Conservation (phyloP, 2,113 vertebrate genomes). For the Anhinga rufa region DNA sequence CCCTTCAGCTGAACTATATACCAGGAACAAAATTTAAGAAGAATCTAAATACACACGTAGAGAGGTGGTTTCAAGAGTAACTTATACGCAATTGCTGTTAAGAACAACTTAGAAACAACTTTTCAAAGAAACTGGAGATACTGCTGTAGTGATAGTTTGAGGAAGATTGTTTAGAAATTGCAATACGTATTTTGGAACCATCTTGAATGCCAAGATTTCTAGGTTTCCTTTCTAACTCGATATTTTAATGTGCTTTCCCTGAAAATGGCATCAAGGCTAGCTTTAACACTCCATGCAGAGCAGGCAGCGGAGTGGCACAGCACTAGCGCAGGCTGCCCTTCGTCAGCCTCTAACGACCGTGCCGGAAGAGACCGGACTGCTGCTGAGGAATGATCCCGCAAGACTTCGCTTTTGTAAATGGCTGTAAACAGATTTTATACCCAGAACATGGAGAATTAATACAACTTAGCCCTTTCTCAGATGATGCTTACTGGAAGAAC, state of each 20-base stretch:
- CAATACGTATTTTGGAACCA: neutral
- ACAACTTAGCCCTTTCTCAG: neutral
- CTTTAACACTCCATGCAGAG: neutral
- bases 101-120: neutral
- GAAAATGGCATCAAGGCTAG: neutral
- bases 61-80: neutral
- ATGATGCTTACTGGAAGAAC: conserved; percentile 89
- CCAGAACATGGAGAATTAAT: neutral
- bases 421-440: neutral
- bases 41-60: neutral
- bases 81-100: neutral
- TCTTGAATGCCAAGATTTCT: neutral
- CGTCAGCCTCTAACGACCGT: neutral
- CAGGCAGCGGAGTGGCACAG: neutral
- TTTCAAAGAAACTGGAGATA: neutral
- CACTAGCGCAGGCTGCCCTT: neutral
- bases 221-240: neutral
- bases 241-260: neutral
- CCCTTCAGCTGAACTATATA: neutral
- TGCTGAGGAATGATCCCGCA: neutral
- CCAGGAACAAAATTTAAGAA: neutral
- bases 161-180: neutral
- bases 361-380: neutral
- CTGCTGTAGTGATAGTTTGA: neutral
- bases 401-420: neutral